Conservation (phyloP, 2,888 invertebrate genomes). For the Cephus runcator region DNA sequence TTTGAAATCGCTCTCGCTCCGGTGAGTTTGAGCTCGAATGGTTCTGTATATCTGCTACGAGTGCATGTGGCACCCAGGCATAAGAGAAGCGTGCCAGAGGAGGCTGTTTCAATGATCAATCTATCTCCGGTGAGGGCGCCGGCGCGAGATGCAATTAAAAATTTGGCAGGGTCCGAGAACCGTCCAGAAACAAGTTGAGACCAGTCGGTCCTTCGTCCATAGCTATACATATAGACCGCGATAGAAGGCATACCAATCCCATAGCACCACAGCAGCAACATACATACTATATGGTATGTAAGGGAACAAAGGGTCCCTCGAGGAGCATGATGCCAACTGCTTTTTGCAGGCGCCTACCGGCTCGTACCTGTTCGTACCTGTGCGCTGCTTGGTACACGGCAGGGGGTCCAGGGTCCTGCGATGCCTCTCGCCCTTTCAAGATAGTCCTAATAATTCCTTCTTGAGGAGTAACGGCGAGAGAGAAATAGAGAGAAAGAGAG, state of each 20-base stretch:
- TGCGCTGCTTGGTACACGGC: slow-evolving; percentile 11
- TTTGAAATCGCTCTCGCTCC: not conserved
- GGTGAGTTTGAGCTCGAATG: not conserved
- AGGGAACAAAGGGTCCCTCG: not conserved
- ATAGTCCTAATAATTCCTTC: slow-evolving; percentile 56
- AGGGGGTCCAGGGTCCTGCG: not conserved
- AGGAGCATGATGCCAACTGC: slow-evolving; percentile 6
- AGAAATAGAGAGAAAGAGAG: slow-evolving; percentile 22
- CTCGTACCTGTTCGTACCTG: slow-evolving; percentile 38
- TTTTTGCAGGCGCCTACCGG: slow-evolving; percentile 12
- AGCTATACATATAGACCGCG: not conserved
- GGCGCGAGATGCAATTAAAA: slow-evolving; percentile 54
- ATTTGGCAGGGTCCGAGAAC: slow-evolving; percentile 41
- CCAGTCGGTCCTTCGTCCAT: not conserved
- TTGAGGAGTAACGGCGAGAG: slow-evolving; percentile 13
- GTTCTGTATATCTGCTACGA: not conserved
- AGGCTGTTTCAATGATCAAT: not conserved
- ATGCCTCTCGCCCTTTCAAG: slow-evolving; percentile 19
- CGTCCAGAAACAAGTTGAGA: not conserved
- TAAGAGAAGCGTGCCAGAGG: not conserved
- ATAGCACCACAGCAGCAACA: not conserved
- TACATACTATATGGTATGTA: not conserved
- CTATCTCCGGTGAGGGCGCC: slow-evolving; percentile 23
- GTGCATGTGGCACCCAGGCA: not conserved
- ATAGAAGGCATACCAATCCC: not conserved